phyloP scores from a whole-genome alignment of 2,888 invertebrate genomes.

The Pimpla rufipes region DNA sequence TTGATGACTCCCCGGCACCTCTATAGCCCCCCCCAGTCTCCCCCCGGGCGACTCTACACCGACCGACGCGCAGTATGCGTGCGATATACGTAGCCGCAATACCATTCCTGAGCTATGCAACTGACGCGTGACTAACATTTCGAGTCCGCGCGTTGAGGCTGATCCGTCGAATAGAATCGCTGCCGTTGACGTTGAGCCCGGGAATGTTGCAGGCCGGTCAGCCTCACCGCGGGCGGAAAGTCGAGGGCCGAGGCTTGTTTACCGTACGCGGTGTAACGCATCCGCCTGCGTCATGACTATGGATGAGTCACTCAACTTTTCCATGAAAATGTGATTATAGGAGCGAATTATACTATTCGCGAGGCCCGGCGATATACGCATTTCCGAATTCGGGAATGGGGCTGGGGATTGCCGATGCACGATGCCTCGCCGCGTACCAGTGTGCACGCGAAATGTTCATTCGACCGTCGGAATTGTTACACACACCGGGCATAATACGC shows the following conservation, averaged over 20 bases:
- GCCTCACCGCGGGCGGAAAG: neutral
- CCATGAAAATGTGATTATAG: constrained; percentile 62
- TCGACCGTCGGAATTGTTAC: constrained; percentile 50
- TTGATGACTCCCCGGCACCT: constrained; percentile 62
- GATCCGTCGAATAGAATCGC: neutral
- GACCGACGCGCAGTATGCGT: neutral
- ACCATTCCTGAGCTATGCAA: neutral
- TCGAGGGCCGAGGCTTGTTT: constrained; percentile 9
- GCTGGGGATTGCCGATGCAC: constrained; percentile 12
- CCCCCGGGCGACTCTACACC: no score
- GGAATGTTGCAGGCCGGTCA: constrained; percentile 12
- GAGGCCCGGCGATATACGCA: constrained; percentile 43
- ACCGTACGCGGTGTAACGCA: constrained; percentile 34
- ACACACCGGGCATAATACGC: neutral
- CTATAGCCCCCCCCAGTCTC: neutral
- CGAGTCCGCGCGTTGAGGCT: constrained; percentile 12
- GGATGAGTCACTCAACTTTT: constrained; percentile 57
- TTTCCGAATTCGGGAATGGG: constrained; percentile 43
- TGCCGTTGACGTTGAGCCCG: neutral
- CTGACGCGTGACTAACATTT: constrained; percentile 4
- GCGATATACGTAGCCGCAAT: neutral
- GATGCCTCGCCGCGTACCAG: constrained; percentile 19
- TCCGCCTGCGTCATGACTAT: constrained; percentile 57
- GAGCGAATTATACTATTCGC: constrained; percentile 55
- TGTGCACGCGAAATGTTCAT: constrained; percentile 49